Evolutionary conservation across 92 coral and sea anemone genomes (phyloP).

Genomic region (Muricea muricata): DNA sequence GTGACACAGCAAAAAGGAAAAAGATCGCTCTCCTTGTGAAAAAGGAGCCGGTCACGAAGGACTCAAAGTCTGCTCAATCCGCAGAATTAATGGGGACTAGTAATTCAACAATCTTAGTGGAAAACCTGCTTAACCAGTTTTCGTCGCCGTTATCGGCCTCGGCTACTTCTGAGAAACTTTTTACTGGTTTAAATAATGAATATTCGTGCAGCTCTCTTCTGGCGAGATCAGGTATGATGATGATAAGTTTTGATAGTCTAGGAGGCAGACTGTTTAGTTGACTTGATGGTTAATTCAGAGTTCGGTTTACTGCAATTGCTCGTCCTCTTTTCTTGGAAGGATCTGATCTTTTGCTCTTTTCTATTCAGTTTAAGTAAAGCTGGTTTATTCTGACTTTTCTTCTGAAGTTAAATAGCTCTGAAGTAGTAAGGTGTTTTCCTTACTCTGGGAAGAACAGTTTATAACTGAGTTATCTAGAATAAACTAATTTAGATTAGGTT

Average conservation of each 20-base stretch:
- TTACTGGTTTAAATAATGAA: slow-evolving; percentile 55
- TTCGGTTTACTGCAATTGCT: background rate
- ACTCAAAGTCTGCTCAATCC: background rate
- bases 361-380: too few species aligned
- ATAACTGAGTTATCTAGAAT: too few species aligned
- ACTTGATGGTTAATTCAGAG: background rate
- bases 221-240: slow-evolving; percentile 20
- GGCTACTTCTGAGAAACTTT: slow-evolving; percentile 71
- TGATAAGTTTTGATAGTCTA: too few species aligned
- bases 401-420: too few species aligned
- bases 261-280: too few species aligned
- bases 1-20: slow-evolving; percentile 18
- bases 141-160: slow-evolving; percentile 92
- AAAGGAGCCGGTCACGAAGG: slow-evolving; percentile 48
- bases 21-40: background rate
- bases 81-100: slow-evolving; percentile 26
- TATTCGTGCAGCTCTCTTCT: slow-evolving; percentile 1
- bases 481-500: too few species aligned
- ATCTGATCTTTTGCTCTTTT: too few species aligned
- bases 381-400: too few species aligned
- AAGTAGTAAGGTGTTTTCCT: too few species aligned
- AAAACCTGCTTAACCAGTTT: slow-evolving; percentile 87
- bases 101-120: slow-evolving; percentile 70
- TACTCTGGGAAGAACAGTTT: too few species aligned
- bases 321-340: background rate